Percentiles rank a stretch among this genome's conserved stretches.
phyloP scores from a whole-genome alignment of 2,888 invertebrate species.

The Herminia tarsipennalis region DNA sequence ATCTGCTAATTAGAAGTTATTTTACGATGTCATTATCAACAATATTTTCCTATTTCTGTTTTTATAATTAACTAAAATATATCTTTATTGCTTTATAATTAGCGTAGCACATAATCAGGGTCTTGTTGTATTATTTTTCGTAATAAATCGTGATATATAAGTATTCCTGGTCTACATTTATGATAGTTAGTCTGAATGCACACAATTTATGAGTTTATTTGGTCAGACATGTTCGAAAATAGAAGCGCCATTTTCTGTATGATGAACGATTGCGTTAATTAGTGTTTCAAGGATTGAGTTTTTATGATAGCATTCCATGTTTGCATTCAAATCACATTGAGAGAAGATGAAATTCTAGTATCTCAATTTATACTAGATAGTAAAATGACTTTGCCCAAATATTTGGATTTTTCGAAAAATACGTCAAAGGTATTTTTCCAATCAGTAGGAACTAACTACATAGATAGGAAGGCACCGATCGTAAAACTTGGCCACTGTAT shows the following conservation, averaged over 20 bases:
- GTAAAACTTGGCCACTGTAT: too few relatives aligned
- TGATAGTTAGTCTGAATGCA: conserved; percentile 29
- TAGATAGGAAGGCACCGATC: too few relatives aligned
- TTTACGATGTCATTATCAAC: conserved; percentile 1
- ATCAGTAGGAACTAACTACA: too few relatives aligned
- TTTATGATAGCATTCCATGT: too few relatives aligned
- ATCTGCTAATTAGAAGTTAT: neutral
- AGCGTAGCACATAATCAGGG: conserved; percentile 18
- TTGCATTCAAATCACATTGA: too few relatives aligned
- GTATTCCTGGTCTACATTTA: conserved; percentile 13
- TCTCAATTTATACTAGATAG: too few relatives aligned
- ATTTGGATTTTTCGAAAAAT: too few relatives aligned
- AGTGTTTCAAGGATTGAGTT: conserved; percentile 12
- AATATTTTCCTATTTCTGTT: neutral
- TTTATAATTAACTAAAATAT: conserved; percentile 13
- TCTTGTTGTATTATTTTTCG: conserved; percentile 7
- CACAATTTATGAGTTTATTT: conserved; percentile 39
- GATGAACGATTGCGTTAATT: conserved; percentile 15
- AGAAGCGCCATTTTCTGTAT: conserved; percentile 26
- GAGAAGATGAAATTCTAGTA: too few relatives aligned
- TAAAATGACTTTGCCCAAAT: too few relatives aligned
- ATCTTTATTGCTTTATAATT: conserved; percentile 25
- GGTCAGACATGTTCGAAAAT: conserved; percentile 24
- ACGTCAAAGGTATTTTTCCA: too few relatives aligned
- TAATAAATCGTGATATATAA: conserved; percentile 30